Evolutionary conservation across 1,140 invertebrate genomes (phyloP).

Genomic region (Scaptodrosophila lebanonensis): DNA sequence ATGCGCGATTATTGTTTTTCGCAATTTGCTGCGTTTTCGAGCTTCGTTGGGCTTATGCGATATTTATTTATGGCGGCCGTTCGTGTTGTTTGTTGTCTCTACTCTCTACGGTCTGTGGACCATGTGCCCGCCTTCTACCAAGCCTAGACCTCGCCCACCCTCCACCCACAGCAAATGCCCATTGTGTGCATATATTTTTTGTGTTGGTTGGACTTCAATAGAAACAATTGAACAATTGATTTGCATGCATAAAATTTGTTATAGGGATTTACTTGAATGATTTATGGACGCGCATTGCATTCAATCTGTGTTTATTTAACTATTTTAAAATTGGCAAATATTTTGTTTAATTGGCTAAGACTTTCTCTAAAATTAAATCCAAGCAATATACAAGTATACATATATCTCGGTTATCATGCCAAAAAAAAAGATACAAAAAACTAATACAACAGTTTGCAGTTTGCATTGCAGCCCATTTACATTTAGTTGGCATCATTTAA

Average conservation of each 20-base stretch:
- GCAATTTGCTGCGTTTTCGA: conserved; percentile 6
- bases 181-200: conserved; percentile 51
- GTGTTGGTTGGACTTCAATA: conserved; percentile 37
- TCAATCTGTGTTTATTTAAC: conserved; percentile 1
- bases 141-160: not conserved
- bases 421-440: not conserved
- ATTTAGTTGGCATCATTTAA: conserved; percentile 60
- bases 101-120: conserved; percentile 5
- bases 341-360: not conserved
- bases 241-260: conserved; percentile 69
- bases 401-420: not conserved
- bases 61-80: conserved; percentile 69
- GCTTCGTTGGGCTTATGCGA: conserved; percentile 53
- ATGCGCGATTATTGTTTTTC: conserved; percentile 47
- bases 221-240: conserved; percentile 72
- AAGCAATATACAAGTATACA: too few species aligned
- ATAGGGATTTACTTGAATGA: conserved; percentile 67
- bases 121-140: not conserved
- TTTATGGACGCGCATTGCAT: conserved; percentile 52
- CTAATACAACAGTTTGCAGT: not conserved
- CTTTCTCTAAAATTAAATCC: not conserved
- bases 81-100: conserved; percentile 50
- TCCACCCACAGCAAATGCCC: not conserved
- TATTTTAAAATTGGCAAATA: conserved; percentile 21
- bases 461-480: conserved; percentile 44